Evolutionary conservation across 2,888 invertebrate genomes (phyloP), one percentile per base, ranked within the genome.

Genomic region (Nomada goodeniana): DNA sequence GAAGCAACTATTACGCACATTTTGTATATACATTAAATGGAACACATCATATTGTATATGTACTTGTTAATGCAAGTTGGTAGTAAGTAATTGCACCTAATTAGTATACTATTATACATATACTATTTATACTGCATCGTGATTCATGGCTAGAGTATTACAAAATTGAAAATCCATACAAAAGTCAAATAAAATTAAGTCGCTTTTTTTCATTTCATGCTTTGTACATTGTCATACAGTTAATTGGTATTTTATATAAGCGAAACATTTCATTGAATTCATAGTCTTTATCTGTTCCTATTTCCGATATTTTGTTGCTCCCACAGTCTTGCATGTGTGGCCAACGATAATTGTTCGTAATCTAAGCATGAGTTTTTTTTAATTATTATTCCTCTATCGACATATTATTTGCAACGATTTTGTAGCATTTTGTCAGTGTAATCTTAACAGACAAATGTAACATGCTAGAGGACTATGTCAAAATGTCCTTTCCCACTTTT

Each of bases 181-280:
- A 47, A 29, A 11, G 18, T 69, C 23, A 2, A 47, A 44, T 74
- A 23, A 53, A 47, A 52, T 47, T 55, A 59, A 64, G 4, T 47
- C 36, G n/a, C n/a, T 44, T 50, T 44, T 42, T 9, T 44, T 53
- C 42, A 26, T 55, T 47, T 47, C 36, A 60, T 36, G 50, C 23
- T n/a, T 55, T 29, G 13, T 18, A 9, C 23, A 18, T 55, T 44
- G 63, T 10, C 47, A 9, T 29, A 2, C n/a, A 50, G 9, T 64
- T 72, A 92, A 91, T 20, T 70, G 26, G 2, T 15, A 23, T n/a
- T 69, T 44, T 55, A 42, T 26, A n/a, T 23, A 55, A 50, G 13
- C 18, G 11, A 50, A 50, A 53, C 23, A 57, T 13, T 57, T 55
- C 4, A n/a, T 20, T 11, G 20, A 20, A 23, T 20, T 23, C 9